Conservation (phyloP, 2,113 vertebrate species). For the Archilochus colubris region DNA sequence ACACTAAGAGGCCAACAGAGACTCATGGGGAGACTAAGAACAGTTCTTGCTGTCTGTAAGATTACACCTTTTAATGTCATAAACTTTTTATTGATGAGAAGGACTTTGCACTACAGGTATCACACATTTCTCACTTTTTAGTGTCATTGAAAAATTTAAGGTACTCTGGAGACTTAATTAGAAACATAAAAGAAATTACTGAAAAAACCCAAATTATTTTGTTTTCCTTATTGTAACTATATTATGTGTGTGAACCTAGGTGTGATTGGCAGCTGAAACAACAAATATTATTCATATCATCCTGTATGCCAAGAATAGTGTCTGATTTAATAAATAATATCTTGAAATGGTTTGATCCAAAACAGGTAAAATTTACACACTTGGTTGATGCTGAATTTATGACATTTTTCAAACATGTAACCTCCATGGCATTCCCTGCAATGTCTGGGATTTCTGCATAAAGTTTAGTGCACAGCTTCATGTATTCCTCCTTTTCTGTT, state of each 20-base stretch:
- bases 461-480: not conserved
- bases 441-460: not conserved
- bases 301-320: rapidly evolving
- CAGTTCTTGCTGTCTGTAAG: not conserved
- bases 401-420: not conserved
- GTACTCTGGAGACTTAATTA: not conserved
- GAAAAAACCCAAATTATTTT: not conserved
- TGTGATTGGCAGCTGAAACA: not conserved
- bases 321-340: not conserved
- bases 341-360: not conserved
- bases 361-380: not conserved
- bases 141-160: not conserved
- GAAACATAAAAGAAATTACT: not conserved
- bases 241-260: not conserved
- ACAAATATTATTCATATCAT: not conserved
- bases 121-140: not conserved
- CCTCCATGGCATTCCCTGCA: not conserved
- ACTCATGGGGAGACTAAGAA: not conserved
- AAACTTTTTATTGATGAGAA: not conserved
- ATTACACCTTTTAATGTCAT: not conserved
- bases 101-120: not conserved
- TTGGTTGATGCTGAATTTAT: not conserved
- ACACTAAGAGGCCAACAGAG: not conserved
- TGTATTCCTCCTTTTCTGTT: not conserved
- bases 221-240: not conserved